Percentiles rank a stretch among this genome's conserved stretches.
Evolutionary conservation across 2,113 vertebrate genomes (phyloP).

Genomic region (Helogale parvula): DNA sequence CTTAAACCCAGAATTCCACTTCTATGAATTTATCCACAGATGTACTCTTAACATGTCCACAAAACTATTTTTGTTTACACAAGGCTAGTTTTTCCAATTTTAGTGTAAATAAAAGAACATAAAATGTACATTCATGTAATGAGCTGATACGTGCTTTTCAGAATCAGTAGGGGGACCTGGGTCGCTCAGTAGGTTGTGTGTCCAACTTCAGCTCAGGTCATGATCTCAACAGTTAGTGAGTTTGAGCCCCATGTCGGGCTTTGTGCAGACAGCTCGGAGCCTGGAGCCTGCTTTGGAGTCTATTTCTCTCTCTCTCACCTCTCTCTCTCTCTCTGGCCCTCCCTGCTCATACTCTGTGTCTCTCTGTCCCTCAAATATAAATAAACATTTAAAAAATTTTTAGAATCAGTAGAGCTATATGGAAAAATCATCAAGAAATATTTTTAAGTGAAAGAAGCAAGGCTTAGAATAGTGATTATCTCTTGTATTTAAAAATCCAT

Average conservation of each 20-base stretch:
- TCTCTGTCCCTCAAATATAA: too few relatives aligned
- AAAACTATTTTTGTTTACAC: neutral
- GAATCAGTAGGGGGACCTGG: neutral
- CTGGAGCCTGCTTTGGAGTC: too few relatives aligned
- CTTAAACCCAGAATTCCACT: neutral
- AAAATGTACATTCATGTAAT: neutral
- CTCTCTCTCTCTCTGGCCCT: too few relatives aligned
- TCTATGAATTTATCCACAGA: neutral
- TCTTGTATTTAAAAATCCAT: neutral
- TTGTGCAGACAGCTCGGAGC: too few relatives aligned
- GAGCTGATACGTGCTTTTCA: neutral
- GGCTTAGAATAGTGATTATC: neutral
- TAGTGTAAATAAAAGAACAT: neutral
- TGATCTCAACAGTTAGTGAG: too few relatives aligned
- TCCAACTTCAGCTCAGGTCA: too few relatives aligned
- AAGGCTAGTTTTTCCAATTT: neutral
- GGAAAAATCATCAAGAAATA: neutral
- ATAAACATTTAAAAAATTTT: neutral
- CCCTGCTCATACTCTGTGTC: too few relatives aligned
- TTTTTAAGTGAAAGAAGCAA: neutral
- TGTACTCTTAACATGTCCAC: neutral
- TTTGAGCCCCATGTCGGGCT: too few relatives aligned
- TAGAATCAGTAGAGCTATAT: neutral
- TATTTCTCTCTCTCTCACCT: too few relatives aligned
- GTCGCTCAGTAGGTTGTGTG: too few relatives aligned